phyloP scores from a whole-genome alignment of 2,888 invertebrate genomes.

The Agrotis segetum region DNA sequence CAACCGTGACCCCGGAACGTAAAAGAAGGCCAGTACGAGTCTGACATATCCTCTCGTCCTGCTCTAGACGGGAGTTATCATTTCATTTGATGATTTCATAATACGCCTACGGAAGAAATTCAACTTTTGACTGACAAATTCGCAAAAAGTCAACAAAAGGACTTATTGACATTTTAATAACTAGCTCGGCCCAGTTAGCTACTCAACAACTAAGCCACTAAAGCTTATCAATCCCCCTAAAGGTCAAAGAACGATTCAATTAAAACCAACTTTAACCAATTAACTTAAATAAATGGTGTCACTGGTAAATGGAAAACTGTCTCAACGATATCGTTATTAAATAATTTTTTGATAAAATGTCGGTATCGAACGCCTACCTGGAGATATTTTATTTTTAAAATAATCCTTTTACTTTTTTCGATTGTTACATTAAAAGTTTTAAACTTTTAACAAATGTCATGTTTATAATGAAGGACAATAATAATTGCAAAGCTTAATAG shows the following conservation, averaged over 20 bases:
- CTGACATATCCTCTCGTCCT: too few relatives aligned
- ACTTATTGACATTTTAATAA: neutral
- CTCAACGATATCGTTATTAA: slow-evolving; percentile 9
- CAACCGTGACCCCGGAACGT: too few relatives aligned
- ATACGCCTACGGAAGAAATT: neutral
- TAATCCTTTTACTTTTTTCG: neutral
- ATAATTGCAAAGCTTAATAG: too few relatives aligned
- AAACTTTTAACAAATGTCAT: too few relatives aligned
- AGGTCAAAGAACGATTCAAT: slow-evolving; percentile 8
- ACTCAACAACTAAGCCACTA: neutral
- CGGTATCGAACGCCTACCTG: neutral
- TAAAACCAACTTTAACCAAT: slow-evolving; percentile 33
- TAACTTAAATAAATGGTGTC: slow-evolving; percentile 11
- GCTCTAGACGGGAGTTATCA: too few relatives aligned
- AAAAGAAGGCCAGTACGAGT: too few relatives aligned
- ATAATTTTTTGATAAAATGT: neutral
- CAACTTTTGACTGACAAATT: neutral
- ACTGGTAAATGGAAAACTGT: neutral
- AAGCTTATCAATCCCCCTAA: neutral
- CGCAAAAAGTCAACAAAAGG: neutral
- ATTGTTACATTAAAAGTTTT: neutral
- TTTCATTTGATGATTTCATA: too few relatives aligned
- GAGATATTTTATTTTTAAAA: neutral
- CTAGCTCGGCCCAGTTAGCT: neutral
- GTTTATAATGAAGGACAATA: too few relatives aligned